Evolutionary conservation across 1,140 invertebrate genomes (phyloP).

Genomic region (Drosophila nigrodunni): DNA sequence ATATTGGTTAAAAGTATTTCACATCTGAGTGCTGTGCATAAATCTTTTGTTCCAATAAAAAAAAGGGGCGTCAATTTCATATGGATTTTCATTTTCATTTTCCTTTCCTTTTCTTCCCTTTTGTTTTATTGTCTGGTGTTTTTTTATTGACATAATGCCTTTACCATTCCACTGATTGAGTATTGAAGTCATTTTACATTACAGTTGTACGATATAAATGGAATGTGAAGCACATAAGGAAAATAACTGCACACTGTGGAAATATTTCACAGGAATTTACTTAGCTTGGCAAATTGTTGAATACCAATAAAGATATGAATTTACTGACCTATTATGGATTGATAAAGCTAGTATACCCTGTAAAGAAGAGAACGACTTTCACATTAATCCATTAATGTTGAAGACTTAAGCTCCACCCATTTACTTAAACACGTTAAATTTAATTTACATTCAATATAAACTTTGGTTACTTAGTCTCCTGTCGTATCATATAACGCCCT

Average conservation of each 20-base stretch:
- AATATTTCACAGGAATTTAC: neutral
- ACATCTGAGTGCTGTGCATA: constrained; percentile 39
- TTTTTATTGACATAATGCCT: constrained; percentile 34
- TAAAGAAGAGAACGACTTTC: too few relatives aligned
- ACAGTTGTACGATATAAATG: constrained; percentile 10
- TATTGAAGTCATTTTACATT: constrained; percentile 10
- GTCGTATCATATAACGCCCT: too few relatives aligned
- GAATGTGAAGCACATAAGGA: neutral
- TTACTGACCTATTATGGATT: too few relatives aligned
- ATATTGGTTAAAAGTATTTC: constrained; percentile 56
- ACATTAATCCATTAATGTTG: too few relatives aligned
- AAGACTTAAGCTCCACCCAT: too few relatives aligned
- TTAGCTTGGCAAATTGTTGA: neutral
- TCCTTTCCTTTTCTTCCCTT: constrained; percentile 5
- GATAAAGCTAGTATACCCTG: too few relatives aligned
- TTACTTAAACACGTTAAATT: too few relatives aligned
- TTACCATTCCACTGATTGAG: constrained; percentile 8
- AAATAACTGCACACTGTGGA: neutral
- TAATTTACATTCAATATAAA: too few relatives aligned
- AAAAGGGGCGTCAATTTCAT: constrained; percentile 45
- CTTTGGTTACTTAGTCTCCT: too few relatives aligned
- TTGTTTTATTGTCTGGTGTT: neutral
- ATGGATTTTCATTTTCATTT: constrained; percentile 22
- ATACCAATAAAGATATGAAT: too few relatives aligned
- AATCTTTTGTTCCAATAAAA: constrained; percentile 66